A percentile compares a stretch with the other conserved stretches of the same genome.
Conservation (phyloP, 1,140 invertebrate genomes). For the Megathymus violae region DNA sequence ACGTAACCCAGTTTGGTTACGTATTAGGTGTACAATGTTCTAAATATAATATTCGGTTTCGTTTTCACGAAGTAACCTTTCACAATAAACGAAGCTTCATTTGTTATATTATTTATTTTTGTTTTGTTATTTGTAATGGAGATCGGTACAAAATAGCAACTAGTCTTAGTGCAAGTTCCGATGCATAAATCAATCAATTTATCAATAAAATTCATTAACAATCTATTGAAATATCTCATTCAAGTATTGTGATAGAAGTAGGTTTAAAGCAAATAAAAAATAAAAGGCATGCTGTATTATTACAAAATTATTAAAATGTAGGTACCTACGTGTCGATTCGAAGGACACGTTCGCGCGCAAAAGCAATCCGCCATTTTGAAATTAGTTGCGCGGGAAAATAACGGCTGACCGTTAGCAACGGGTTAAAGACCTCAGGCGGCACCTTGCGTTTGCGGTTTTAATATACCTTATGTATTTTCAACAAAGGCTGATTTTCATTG, state of each 20-base stretch:
- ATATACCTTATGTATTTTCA: slow-evolving; percentile 16
- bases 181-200: neutral
- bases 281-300: neutral
- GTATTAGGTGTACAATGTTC: too few species aligned
- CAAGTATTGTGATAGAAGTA: neutral
- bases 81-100: too few species aligned
- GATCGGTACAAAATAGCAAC: too few species aligned
- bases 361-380: slow-evolving; percentile 46
- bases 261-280: neutral
- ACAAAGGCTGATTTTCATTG: slow-evolving; percentile 22
- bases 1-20: too few species aligned
- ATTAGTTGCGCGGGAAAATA: slow-evolving; percentile 50
- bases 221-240: neutral
- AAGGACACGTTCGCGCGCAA: slow-evolving; percentile 31
- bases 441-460: slow-evolving; percentile 5
- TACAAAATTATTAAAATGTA: slow-evolving; percentile 7
- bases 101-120: too few species aligned
- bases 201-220: too few species aligned
- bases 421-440: slow-evolving; percentile 47
- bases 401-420: slow-evolving; percentile 47
- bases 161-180: neutral
- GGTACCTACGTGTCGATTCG: slow-evolving; percentile 32
- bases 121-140: too few species aligned
- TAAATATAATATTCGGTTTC: too few species aligned
- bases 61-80: too few species aligned